Base-by-base conservation (phyloP, 35 echinoderm and acorn worm species). In the Holothuria glaberrima region DNA sequence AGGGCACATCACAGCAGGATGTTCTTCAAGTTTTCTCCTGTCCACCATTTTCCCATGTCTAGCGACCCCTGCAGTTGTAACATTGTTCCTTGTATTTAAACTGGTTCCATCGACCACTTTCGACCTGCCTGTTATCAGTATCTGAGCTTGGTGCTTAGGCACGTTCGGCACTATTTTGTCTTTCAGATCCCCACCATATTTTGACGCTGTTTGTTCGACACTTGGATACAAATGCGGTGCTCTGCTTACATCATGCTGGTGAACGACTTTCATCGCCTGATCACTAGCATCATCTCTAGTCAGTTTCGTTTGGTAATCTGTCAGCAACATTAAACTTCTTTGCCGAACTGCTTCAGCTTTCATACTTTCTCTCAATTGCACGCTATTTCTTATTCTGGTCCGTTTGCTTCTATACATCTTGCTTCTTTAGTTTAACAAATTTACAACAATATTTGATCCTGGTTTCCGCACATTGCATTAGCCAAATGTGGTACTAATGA, bases 201-300 rank as follows among this genome's bases (percentile, higher is more conserved):
- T 83, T 58, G n/a, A 19, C 18, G 79, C 72, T 9, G 79, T 83
- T 59, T 83, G 48, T 59, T 86, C 7, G 16, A 67, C 59, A 21
- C 10, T 86, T 31, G 36, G 48, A 38, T 46, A 67, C 71, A 19
- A 24, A 19, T 2, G 44, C 44, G 44, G 44, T 4, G 44, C 44
- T 46, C 44, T 46, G 10, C 4, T 46, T 5, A 4, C 10, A 5
- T 10, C 44, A 46, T 46, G 4, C 4, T 5, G 44, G 44, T 46
- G 44, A 46, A 46, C 44, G 10, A n/a, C n/a, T 46, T 46, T 46
- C 44, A n/a, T n/a, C n/a, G n/a, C 44, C 44, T 4, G 71, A 21
- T 21, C 35, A 7, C 26, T 25, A 75, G 4, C 35, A 41, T 75
- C 20, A 5, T 32, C 20, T 75, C 7, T 75, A 9, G 26, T n/a